Evolutionary conservation across 2,113 vertebrate genomes (phyloP).

Genomic region (Epinephelus moara): DNA sequence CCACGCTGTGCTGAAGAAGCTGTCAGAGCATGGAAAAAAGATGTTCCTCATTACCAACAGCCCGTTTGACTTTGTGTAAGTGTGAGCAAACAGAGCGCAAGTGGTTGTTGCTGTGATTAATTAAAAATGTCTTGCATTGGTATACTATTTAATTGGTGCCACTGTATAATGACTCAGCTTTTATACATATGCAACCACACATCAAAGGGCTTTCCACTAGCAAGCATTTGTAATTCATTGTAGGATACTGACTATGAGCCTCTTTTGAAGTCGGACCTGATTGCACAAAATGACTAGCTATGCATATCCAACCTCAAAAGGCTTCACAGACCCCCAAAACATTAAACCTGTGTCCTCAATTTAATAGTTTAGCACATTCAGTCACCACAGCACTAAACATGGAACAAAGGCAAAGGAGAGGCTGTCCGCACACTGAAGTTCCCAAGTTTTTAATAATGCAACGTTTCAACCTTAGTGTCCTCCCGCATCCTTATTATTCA

Average conservation of each 20-base stretch:
- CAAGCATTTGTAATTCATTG: slow-evolving; percentile 32
- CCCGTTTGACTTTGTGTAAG: slow-evolving; percentile 98
- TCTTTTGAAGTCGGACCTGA: slow-evolving; percentile 46
- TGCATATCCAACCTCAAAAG: slow-evolving; percentile 16
- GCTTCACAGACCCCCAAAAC: slow-evolving; percentile 13
- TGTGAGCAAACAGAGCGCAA: slow-evolving; percentile 45
- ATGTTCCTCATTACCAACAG: slow-evolving; percentile 99
- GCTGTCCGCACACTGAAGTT: neutral
- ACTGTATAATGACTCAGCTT: slow-evolving; percentile 11
- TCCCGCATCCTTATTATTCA: neutral
- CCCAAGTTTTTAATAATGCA: neutral
- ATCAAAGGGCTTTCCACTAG: neutral
- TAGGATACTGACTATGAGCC: slow-evolving; percentile 6
- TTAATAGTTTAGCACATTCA: slow-evolving; percentile 19
- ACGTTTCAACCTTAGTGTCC: neutral
- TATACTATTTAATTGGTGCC: slow-evolving; percentile 25
- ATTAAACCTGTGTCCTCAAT: slow-evolving; percentile 23
- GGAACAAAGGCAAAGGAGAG: neutral
- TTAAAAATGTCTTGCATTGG: slow-evolving; percentile 18
- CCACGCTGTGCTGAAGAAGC: slow-evolving; percentile 93
- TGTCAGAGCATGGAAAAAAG: slow-evolving; percentile 94
- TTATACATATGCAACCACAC: slow-evolving; percentile 26
- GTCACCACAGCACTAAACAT: neutral
- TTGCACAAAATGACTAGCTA: slow-evolving; percentile 20
- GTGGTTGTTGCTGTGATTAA: slow-evolving; percentile 26